A percentile compares a stretch with the other conserved stretches of the same genome.
Evolutionary conservation across 2,113 vertebrate species (phyloP).

Genomic region (Pedionomus torquatus): DNA sequence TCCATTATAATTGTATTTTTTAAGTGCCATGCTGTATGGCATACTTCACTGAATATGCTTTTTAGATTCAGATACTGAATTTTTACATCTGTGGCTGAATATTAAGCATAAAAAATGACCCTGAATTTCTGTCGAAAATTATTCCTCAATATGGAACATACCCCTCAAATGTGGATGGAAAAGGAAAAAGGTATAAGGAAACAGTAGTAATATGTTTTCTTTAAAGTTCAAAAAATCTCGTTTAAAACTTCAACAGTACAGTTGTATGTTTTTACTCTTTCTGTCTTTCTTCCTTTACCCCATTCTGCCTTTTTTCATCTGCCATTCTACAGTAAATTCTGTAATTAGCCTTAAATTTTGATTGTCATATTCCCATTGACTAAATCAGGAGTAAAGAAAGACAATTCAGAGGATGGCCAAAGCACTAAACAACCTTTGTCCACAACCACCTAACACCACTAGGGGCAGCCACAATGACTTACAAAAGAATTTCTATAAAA

Average conservation of each 20-base stretch:
- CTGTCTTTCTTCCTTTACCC: neutral
- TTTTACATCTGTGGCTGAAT: neutral
- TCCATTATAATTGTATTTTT: neutral
- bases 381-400: neutral
- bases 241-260: neutral
- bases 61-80: neutral
- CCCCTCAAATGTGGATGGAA: neutral
- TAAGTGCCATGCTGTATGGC: neutral
- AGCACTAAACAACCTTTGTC: neutral
- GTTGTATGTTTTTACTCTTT: neutral
- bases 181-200: neutral
- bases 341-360: neutral
- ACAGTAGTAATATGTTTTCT: neutral
- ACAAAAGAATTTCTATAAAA: neutral
- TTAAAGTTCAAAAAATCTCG: neutral
- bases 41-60: neutral
- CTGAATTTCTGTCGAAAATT: neutral
- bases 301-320: neutral
- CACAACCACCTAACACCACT: neutral
- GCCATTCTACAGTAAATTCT: neutral
- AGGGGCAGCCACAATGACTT: fast-evolving
- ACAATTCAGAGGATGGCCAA: neutral
- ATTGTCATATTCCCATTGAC: neutral
- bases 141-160: neutral
- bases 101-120: neutral